Evolutionary conservation across 2,797 vertebrate genomes (phyloP), one percentile per base, ranked within the genome.

Genomic region (Cyclopterus lumpus): DNA sequence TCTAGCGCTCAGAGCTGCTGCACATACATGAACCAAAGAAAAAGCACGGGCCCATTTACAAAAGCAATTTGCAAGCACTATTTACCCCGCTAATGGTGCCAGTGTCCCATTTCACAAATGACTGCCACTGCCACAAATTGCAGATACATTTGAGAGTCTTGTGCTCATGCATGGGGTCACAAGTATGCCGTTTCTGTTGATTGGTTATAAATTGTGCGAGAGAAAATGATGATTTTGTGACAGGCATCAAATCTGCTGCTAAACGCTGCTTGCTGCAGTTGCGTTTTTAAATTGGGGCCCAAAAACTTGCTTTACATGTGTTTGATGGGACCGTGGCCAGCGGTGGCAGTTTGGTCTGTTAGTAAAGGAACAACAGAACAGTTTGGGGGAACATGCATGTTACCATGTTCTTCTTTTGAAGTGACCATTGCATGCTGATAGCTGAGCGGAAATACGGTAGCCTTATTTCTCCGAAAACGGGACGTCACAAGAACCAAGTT

Each of bases 51-150:
- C 36, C 16, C 36, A 67, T 42, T 67, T 12, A 42, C 24, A 42
- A 67, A 40, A 28, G 48, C 64, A 55, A 55, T 67, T 54, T 30
- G 34, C 7, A 14, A 20, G 36, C 36, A 42, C 51, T n/a, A 55
- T 67, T 40, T 67, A 54, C 44, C 40, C 10, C 4, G 8, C 20
- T 60, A 71, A 71, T 49, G 55, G 32, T 44, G 66, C 18, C 20
- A 22, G 38, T 44, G 53, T 68, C 38, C 24, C 14, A 5, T 44
- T 55, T 68, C 53, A 57, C 53, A 49, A 51, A 60, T 60, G 57
- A 49, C 44, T 67, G 34, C 26, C 34, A 8, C 9, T n/a, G 49
- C 22, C 2, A 7, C 24, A 71, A 53, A 63, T 44, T 54, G 59
- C 59, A 24, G 48, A 22, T 40, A 22, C 24, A 51, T 40, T 61